Percentiles rank a stretch among this genome's conserved stretches.
Evolutionary conservation across 1,140 invertebrate species (phyloP).

Genomic region (Habropoda laboriosa): DNA sequence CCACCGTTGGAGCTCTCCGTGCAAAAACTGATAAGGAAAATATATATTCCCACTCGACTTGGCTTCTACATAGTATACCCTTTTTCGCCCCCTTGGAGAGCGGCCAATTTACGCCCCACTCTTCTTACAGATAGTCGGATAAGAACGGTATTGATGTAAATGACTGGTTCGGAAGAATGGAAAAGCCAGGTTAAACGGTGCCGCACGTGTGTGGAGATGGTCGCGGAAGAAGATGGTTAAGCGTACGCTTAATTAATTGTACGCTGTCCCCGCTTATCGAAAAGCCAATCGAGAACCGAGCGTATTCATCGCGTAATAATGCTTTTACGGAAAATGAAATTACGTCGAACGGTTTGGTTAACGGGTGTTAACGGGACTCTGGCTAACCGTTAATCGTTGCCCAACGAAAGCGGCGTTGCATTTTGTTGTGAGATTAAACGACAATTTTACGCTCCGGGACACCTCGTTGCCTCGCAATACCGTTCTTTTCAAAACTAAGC

Average conservation of each 20-base stretch:
- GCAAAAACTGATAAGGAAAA: slow-evolving; percentile 65
- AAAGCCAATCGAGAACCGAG: not conserved
- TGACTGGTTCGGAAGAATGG: no score
- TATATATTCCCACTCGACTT: slow-evolving; percentile 59
- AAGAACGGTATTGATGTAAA: slow-evolving; percentile 55
- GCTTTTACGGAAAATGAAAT: not conserved
- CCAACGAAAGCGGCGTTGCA: not conserved
- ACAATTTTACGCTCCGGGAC: not conserved
- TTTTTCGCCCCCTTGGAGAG: slow-evolving; percentile 44
- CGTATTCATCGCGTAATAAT: not conserved
- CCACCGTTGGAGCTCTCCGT: slow-evolving; percentile 28
- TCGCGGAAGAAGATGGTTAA: not conserved
- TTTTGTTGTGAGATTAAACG: not conserved
- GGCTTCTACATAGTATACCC: slow-evolving; percentile 29
- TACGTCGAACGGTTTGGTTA: not conserved
- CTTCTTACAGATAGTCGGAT: slow-evolving; percentile 37
- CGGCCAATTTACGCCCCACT: slow-evolving; percentile 58
- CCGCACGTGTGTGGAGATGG: no score
- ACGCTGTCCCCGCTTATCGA: not conserved
- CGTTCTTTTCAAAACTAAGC: not conserved
- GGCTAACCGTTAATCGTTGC: not conserved
- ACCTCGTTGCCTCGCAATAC: not conserved
- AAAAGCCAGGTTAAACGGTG: no score
- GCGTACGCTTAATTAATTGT: not conserved
- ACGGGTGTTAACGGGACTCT: no score